Conservation (phyloP, 37 sponge, comb jelly and placozoan species). For the Diacarnus erythraeanus region DNA sequence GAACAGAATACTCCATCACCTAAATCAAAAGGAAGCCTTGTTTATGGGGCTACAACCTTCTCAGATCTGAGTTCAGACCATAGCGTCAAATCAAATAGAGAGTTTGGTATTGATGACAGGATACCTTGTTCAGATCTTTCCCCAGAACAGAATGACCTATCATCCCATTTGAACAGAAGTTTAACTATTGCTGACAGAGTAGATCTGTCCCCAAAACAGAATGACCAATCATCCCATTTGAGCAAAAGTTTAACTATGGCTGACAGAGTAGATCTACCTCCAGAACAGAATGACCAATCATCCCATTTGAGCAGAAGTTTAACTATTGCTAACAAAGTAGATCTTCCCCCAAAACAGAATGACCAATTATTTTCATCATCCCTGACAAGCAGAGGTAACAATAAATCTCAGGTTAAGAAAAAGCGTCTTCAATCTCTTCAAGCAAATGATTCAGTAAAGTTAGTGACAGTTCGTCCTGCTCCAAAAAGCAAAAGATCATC, state of each 20-base stretch:
- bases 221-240: background rate
- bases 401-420: background rate
- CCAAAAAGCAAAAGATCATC: constrained; percentile 17
- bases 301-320: background rate
- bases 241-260: background rate
- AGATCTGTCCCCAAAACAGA: background rate
- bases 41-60: background rate
- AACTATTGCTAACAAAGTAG: background rate
- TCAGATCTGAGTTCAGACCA: background rate
- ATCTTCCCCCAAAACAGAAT: no score
- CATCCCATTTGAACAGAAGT: background rate
- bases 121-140: background rate
- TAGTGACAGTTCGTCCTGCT: constrained; percentile 47
- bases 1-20: no score
- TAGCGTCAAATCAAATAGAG: background rate
- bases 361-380: background rate
- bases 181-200: background rate
- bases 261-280: background rate
- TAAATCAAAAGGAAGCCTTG: no score
- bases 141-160: background rate
- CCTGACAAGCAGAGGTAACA: background rate
- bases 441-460: background rate
- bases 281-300: background rate
- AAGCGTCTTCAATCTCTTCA: background rate
- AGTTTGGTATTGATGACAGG: background rate